Conservation (phyloP, 2,797 vertebrate genomes). For the Alcedo atthis region DNA sequence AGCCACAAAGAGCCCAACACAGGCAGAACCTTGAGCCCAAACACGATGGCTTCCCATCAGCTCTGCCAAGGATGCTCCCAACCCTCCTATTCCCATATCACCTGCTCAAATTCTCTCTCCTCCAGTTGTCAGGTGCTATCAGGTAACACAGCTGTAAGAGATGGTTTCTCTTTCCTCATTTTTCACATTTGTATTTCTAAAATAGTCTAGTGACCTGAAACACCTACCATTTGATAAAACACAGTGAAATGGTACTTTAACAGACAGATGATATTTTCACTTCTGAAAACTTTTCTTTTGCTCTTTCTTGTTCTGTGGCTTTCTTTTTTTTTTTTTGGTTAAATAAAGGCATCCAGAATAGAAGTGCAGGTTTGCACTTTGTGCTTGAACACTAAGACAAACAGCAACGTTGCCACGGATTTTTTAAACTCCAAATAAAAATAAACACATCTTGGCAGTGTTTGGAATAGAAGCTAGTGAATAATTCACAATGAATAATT, state of each 20-base stretch:
- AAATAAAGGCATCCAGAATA: background rate
- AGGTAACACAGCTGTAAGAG: too few species aligned
- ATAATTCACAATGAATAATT: constrained; percentile 79
- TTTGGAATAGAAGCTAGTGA: constrained; percentile 69
- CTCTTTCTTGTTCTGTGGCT: too few species aligned
- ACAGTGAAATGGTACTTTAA: too few species aligned
- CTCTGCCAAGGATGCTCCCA: background rate
- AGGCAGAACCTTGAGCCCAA: background rate
- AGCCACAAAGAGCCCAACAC: background rate
- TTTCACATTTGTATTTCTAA: too few species aligned
- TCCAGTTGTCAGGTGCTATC: too few species aligned
- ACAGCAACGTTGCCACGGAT: constrained; percentile 58
- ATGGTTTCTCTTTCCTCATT: too few species aligned
- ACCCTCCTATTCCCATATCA: background rate
- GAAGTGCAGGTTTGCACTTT: constrained; percentile 49
- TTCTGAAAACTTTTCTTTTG: too few species aligned
- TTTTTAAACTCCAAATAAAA: constrained; percentile 71
- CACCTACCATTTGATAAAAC: too few species aligned
- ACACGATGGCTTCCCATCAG: fast-evolving
- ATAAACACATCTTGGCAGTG: constrained; percentile 72
- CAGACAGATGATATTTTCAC: too few species aligned
- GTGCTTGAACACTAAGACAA: constrained; percentile 55
- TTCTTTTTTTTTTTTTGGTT: too few species aligned
- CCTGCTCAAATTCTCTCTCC: background rate
- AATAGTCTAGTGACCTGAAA: too few species aligned